These are phyloP conservation scores for Ceuthmochares aereus DNA, from an alignment of 2,113 vertebrate genomes.

Conservation along the genomic window DNA sequence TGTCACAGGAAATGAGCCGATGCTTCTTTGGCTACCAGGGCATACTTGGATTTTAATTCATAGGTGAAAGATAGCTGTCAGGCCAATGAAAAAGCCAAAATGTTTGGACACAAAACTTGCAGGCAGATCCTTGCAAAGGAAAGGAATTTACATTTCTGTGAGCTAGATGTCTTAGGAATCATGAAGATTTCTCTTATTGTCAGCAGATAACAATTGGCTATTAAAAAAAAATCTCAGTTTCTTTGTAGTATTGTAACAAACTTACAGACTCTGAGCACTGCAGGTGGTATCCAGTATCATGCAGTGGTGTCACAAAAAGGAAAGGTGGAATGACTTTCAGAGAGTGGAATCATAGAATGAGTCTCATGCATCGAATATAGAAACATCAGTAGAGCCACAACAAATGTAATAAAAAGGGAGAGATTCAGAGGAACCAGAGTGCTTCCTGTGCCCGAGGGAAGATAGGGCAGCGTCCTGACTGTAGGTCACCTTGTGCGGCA, in stretches of 20 bases:
- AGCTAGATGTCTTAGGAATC: neutral
- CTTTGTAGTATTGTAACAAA: neutral
- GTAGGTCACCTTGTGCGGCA: neutral
- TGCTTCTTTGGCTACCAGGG: neutral
- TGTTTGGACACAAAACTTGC: neutral
- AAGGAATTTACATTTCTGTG: neutral
- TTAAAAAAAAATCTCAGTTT: neutral
- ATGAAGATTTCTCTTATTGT: neutral
- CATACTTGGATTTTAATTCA: neutral
- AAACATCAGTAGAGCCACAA: neutral
- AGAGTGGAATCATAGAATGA: neutral
- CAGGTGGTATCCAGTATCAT: neutral
- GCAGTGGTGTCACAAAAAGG: neutral
- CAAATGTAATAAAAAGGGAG: neutral
- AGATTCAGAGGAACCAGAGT: neutral
- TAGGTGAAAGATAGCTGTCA: neutral
- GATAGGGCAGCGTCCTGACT: neutral
- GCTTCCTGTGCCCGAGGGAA: neutral
- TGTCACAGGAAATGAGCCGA: neutral
- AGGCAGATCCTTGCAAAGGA: neutral
- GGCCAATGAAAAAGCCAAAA: neutral
- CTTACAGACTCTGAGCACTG: neutral
- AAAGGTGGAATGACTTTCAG: neutral
- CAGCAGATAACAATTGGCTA: neutral
- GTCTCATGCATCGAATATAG: neutral